These are phyloP conservation scores for Julus scandinavius DNA, from an alignment of 2,888 invertebrate species.

Conservation along the genomic window DNA sequence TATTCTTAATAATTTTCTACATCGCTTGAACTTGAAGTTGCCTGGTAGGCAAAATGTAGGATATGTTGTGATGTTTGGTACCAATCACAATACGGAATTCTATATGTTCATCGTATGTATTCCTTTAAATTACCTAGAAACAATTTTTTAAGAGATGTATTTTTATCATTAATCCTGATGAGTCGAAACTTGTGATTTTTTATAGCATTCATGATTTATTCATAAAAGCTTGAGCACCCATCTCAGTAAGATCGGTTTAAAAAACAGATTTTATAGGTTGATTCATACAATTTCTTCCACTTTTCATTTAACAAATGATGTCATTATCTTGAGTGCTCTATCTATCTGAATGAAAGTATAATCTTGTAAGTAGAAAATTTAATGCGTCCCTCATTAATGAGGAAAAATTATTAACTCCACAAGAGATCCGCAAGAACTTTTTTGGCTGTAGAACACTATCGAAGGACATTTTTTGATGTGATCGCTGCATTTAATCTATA, in stretches of 20 bases:
- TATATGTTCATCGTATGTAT: too few relatives aligned
- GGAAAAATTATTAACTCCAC: neutral
- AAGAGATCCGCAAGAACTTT: neutral
- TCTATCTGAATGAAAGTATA: neutral
- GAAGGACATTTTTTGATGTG: neutral
- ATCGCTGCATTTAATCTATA: neutral
- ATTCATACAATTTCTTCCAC: constrained; percentile 13
- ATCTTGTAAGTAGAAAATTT: neutral
- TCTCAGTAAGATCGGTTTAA: neutral
- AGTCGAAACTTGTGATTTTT: neutral
- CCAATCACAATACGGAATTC: too few relatives aligned
- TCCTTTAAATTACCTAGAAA: too few relatives aligned
- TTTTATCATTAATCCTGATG: neutral
- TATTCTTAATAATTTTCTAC: too few relatives aligned
- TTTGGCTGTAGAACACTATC: neutral
- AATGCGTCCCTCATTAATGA: neutral
- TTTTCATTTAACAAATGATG: constrained; percentile 1
- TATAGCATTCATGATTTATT: neutral
- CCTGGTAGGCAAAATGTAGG: too few relatives aligned
- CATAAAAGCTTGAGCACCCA: neutral
- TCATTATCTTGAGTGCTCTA: constrained; percentile 27
- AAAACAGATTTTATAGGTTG: neutral
- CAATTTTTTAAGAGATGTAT: neutral
- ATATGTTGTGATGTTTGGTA: too few relatives aligned
- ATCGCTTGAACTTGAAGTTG: too few relatives aligned